Conservation (phyloP, 2,797 vertebrate genomes). For the Prunella strophiata region DNA sequence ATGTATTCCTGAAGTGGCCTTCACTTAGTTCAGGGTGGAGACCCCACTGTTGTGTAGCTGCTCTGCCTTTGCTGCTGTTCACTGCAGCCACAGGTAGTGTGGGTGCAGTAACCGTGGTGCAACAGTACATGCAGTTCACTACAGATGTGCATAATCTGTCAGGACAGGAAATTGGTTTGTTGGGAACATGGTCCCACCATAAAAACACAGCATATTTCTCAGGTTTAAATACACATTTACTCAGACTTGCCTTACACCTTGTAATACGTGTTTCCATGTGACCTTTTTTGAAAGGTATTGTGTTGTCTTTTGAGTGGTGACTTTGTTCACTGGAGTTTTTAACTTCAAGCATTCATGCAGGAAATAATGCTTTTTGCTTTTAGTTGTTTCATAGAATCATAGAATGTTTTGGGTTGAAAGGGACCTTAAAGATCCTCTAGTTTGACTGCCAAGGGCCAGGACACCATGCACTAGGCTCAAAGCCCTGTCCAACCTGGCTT, state of each 20-base stretch:
- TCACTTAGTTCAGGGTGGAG: neutral
- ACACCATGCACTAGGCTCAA: neutral
- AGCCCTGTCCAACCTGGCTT: neutral
- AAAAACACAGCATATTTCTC: neutral
- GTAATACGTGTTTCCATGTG: neutral
- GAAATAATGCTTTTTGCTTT: neutral
- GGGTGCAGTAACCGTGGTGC: rapidly evolving
- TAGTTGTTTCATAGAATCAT: neutral
- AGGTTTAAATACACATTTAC: neutral
- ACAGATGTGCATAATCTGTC: neutral
- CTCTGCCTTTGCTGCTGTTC: neutral
- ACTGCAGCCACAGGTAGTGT: neutral
- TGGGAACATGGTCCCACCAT: neutral
- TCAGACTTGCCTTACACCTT: neutral
- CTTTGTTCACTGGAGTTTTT: neutral
- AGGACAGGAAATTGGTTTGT: neutral
- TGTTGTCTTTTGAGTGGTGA: neutral
- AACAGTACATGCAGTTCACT: neutral
- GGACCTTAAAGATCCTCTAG: neutral
- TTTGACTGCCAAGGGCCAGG: neutral
- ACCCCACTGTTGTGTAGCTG: rapidly evolving
- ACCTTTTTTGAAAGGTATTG: neutral
- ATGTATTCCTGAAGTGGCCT: neutral
- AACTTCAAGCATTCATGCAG: neutral
- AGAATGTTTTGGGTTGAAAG: neutral